Conservation (phyloP, 2,888 invertebrate genomes). For the Drosophila kambysellisi region DNA sequence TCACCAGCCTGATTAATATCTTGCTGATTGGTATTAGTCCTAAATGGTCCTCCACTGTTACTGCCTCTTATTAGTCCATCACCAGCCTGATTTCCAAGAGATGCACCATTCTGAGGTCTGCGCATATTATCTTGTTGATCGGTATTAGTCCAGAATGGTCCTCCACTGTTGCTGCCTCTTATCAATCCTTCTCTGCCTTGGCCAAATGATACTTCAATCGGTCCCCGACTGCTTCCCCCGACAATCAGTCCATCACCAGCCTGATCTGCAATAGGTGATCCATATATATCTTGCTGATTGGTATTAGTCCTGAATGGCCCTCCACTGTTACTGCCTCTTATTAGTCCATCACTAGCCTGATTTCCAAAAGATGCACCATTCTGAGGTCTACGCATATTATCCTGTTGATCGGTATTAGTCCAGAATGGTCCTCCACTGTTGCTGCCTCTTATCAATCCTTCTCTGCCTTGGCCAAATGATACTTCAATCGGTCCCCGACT, state of each 20-base stretch:
- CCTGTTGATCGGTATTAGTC: not conserved
- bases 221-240: not conserved
- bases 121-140: too few relatives aligned
- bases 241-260: too few relatives aligned
- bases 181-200: not conserved
- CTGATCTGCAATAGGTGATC: not conserved
- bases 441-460: slow-evolving; percentile 1
- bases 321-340: too few relatives aligned
- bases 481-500: not conserved
- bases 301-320: too few relatives aligned
- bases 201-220: slow-evolving; percentile 1
- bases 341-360: not conserved
- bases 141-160: not conserved
- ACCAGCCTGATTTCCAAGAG: not conserved
- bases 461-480: slow-evolving; percentile 1
- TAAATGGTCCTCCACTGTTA: too few relatives aligned
- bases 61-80: too few relatives aligned
- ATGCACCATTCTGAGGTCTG: not conserved
- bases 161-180: slow-evolving; percentile 10
- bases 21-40: too few relatives aligned
- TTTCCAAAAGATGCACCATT: not conserved
- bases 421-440: slow-evolving; percentile 13
- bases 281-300: not conserved
- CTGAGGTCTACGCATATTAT: not conserved
- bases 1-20: not conserved